A percentile compares a stretch with the other conserved stretches of the same genome.
Evolutionary conservation across 2,888 invertebrate species (phyloP).

Genomic region (Troilus luridus): DNA sequence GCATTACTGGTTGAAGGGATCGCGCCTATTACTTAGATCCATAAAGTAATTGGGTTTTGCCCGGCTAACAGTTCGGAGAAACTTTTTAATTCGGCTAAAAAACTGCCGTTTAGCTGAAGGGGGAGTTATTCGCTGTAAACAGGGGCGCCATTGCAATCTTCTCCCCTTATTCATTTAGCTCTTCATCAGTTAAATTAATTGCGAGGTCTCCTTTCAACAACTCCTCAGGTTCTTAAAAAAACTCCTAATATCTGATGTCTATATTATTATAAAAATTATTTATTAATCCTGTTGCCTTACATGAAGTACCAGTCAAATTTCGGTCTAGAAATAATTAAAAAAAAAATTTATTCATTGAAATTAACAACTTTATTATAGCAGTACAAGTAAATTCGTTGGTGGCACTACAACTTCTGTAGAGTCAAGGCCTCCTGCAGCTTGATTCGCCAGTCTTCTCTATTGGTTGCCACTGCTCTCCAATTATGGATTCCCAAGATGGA

Average conservation of each 20-base stretch:
- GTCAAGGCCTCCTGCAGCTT: too few relatives aligned
- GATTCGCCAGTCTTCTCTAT: too few relatives aligned
- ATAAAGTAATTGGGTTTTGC: slow-evolving; percentile 21
- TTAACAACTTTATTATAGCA: too few relatives aligned
- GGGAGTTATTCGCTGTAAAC: slow-evolving; percentile 9
- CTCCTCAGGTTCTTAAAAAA: not conserved
- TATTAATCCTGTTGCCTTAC: too few relatives aligned
- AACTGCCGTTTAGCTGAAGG: not conserved
- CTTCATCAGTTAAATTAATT: slow-evolving; percentile 17
- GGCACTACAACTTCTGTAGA: too few relatives aligned
- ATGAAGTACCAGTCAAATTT: too few relatives aligned
- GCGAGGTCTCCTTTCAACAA: not conserved
- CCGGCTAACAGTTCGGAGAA: not conserved
- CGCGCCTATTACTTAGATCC: not conserved
- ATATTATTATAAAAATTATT: too few relatives aligned
- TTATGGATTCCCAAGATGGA: too few relatives aligned
- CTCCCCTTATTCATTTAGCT: not conserved
- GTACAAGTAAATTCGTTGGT: too few relatives aligned
- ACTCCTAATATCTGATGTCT: not conserved
- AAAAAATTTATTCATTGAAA: too few relatives aligned
- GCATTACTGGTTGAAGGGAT: not conserved
- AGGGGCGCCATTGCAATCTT: not conserved
- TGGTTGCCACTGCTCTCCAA: too few relatives aligned
- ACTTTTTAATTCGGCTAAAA: slow-evolving; percentile 17
- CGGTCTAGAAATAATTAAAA: too few relatives aligned